A percentile compares a stretch with the other conserved stretches of the same genome.
phyloP scores from a whole-genome alignment of 2,888 invertebrate species.

The Xylota segnis region DNA sequence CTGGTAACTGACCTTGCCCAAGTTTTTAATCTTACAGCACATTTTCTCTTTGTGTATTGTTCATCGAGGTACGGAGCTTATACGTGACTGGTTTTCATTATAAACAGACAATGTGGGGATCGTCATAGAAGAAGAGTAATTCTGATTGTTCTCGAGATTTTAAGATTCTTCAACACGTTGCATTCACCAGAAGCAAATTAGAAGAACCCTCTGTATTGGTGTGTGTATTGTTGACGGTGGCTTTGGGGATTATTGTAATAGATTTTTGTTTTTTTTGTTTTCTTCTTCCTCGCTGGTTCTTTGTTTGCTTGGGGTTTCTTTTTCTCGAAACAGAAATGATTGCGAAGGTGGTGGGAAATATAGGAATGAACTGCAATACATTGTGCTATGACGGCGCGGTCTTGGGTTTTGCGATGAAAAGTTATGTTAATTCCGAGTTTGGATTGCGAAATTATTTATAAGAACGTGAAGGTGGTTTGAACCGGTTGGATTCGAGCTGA shows the following conservation, averaged over 20 bases:
- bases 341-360: background rate
- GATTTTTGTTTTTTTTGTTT: slow-evolving; percentile 40
- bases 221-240: slow-evolving; percentile 17
- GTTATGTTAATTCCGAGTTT: slow-evolving; percentile 22
- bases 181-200: slow-evolving; percentile 55
- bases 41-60: slow-evolving; percentile 55
- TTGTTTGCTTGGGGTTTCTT: background rate
- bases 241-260: slow-evolving; percentile 47
- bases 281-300: too few relatives aligned
- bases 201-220: slow-evolving; percentile 33
- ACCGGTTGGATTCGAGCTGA: background rate
- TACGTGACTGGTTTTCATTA: slow-evolving; percentile 70
- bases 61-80: slow-evolving; percentile 46
- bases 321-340: background rate
- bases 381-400: background rate
- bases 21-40: slow-evolving; percentile 67
- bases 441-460: slow-evolving; percentile 13
- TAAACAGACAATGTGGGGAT: slow-evolving; percentile 60
- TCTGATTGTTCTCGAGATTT: slow-evolving; percentile 67
- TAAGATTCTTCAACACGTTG: slow-evolving; percentile 65
- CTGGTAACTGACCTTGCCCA: slow-evolving; percentile 70
- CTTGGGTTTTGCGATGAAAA: background rate
- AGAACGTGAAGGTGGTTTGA: background rate
- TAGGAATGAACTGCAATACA: background rate
- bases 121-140: slow-evolving; percentile 66